phyloP scores from a whole-genome alignment of 2,888 invertebrate genomes.

The Erannis defoliaria region DNA sequence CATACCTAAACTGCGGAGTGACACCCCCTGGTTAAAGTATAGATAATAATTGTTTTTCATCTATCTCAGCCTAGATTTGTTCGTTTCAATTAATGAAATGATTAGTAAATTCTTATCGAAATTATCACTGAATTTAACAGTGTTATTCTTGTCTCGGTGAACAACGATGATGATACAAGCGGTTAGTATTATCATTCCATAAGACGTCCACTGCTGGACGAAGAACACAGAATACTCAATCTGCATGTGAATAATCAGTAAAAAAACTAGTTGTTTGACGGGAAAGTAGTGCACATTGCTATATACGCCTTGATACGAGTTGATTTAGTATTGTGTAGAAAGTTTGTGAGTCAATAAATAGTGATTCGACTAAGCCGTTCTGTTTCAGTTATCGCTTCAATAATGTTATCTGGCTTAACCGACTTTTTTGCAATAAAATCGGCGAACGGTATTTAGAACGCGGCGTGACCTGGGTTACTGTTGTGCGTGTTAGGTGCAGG shows the following conservation, averaged over 20 bases:
- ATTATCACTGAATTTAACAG: not conserved
- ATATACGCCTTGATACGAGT: not conserved
- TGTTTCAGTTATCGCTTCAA: conserved; percentile 30
- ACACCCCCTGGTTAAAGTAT: no score
- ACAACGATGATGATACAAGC: no score
- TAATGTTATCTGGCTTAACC: conserved; percentile 32
- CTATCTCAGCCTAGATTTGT: no score
- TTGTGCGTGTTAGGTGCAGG: conserved; percentile 35
- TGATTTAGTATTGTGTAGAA: conserved; percentile 6
- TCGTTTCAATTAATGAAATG: not conserved
- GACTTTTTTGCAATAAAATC: conserved; percentile 33
- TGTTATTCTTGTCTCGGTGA: no score
- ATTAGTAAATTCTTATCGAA: not conserved
- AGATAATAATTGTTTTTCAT: not conserved
- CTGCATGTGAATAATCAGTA: no score
- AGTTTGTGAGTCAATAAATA: conserved; percentile 17
- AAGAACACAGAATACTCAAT: no score
- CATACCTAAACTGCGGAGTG: no score
- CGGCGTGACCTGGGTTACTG: conserved; percentile 46
- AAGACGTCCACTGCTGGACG: no score
- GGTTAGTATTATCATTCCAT: not conserved
- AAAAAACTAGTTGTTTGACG: not conserved
- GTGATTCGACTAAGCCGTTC: conserved; percentile 1
- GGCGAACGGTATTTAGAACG: conserved; percentile 20
- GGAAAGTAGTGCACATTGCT: not conserved